These are phyloP conservation scores for Hyperoplus lanceolatus DNA, from an alignment of 2,797 vertebrate species.

Conservation along the genomic window DNA sequence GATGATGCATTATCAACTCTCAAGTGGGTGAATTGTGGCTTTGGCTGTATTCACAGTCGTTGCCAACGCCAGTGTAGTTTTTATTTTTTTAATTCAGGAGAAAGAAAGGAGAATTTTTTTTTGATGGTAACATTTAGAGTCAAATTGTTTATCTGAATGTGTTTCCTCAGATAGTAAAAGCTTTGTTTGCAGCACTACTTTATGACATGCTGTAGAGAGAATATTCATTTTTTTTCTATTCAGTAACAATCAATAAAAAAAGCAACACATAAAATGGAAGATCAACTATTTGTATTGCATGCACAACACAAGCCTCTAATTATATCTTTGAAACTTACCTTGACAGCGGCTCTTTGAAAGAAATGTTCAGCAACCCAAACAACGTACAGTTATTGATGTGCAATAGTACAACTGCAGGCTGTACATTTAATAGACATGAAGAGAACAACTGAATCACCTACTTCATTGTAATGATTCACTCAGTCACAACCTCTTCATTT, in stretches of 20 bases:
- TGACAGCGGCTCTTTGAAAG: not conserved
- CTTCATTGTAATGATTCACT: constrained; percentile 40
- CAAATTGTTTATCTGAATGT: not conserved
- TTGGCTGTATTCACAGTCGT: constrained; percentile 58
- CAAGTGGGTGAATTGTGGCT: constrained; percentile 74
- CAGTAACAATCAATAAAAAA: constrained; percentile 8
- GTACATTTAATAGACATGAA: constrained; percentile 22
- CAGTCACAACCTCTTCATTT: constrained; percentile 44
- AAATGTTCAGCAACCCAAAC: not conserved
- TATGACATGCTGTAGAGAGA: not conserved
- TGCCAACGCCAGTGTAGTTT: constrained; percentile 59
- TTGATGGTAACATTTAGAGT: not conserved
- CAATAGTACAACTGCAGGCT: not conserved
- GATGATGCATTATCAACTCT: constrained; percentile 81
- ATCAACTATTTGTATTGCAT: not conserved
- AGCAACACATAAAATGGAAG: not conserved
- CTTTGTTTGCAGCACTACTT: not conserved
- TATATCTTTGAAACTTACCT: not conserved
- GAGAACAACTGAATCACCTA: constrained; percentile 27
- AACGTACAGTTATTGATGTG: not conserved
- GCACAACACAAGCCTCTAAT: not conserved
- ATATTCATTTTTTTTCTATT: not conserved
- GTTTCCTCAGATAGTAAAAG: not conserved
- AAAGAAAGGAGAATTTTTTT: not conserved
- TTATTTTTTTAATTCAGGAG: constrained; percentile 62